A percentile compares a stretch with the other conserved stretches of the same genome.
Conservation (phyloP, 2,797 vertebrate genomes). For the Sarcophilus harrisii region DNA sequence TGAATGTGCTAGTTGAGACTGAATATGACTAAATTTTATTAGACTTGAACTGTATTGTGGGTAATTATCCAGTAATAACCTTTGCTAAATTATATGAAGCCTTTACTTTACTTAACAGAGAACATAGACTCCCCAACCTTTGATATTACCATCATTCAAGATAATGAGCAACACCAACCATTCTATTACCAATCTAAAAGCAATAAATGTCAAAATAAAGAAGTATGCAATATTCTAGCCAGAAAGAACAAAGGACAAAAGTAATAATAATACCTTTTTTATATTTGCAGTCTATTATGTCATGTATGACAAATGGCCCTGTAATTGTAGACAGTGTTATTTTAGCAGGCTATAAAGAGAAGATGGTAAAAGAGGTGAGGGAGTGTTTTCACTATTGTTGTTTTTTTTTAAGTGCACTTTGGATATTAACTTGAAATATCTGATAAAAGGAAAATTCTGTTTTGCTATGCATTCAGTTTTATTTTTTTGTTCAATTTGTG, state of each 20-base stretch:
- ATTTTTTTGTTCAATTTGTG: constrained; percentile 15
- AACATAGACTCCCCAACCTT: constrained; percentile 81
- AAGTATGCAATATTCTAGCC: constrained; percentile 87
- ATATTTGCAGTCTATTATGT: constrained; percentile 86
- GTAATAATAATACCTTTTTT: constrained; percentile 87
- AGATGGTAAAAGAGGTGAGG: constrained; percentile 52
- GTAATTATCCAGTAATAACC: constrained; percentile 87
- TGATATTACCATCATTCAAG: constrained; percentile 88
- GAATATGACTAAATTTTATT: constrained; percentile 82
- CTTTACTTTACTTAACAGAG: constrained; percentile 85
- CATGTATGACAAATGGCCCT: constrained; percentile 84
- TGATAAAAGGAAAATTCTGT: constrained; percentile 44
- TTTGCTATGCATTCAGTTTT: constrained; percentile 44
- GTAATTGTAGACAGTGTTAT: constrained; percentile 84
- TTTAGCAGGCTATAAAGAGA: constrained; percentile 82
- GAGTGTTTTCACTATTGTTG: constrained; percentile 55
- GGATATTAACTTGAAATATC: constrained; percentile 59
- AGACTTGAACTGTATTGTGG: constrained; percentile 86
- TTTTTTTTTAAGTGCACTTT: constrained; percentile 58
- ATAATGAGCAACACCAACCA: constrained; percentile 88
- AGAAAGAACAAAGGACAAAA: constrained; percentile 87
- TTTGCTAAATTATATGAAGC: constrained; percentile 85
- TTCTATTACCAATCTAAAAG: constrained; percentile 88
- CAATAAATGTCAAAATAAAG: constrained; percentile 89
- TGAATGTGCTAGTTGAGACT: constrained; percentile 82